phyloP scores from a whole-genome alignment of 2,888 invertebrate genomes.

The Xestia sexstrigata region DNA sequence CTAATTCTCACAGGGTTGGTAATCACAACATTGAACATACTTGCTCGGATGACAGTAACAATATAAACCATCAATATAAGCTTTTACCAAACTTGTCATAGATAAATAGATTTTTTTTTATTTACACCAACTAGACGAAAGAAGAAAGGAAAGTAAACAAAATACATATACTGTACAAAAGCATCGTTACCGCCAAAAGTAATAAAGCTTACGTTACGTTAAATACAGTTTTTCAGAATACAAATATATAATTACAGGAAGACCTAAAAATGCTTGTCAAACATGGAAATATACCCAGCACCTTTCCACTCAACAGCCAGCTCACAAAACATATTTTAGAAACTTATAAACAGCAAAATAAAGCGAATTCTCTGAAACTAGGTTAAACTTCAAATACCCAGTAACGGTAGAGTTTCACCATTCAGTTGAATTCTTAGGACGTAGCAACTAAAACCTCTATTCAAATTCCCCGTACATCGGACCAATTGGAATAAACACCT shows the following conservation, averaged over 20 bases:
- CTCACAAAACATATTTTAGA: neutral
- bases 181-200: neutral
- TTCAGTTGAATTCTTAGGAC: constrained; percentile 33
- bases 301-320: neutral
- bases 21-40: neutral
- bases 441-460: constrained; percentile 11
- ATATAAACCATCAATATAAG: neutral
- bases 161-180: neutral
- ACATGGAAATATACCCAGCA: neutral
- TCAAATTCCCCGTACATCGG: constrained; percentile 28
- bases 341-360: constrained; percentile 3
- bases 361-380: constrained; percentile 17
- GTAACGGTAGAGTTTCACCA: constrained; percentile 7
- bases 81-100: neutral
- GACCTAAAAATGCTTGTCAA: neutral
- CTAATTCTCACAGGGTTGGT: neutral
- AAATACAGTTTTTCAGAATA: neutral
- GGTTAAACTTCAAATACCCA: constrained; percentile 20
- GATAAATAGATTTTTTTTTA: neutral
- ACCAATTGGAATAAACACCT: constrained; percentile 9
- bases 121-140: neutral
- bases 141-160: neutral
- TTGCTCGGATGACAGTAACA: neutral
- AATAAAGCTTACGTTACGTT: neutral
- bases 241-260: neutral